Evolutionary conservation across 2,888 invertebrate species (phyloP), one percentile per base, ranked within the genome.

Genomic region (Scrobipalpa costella): DNA sequence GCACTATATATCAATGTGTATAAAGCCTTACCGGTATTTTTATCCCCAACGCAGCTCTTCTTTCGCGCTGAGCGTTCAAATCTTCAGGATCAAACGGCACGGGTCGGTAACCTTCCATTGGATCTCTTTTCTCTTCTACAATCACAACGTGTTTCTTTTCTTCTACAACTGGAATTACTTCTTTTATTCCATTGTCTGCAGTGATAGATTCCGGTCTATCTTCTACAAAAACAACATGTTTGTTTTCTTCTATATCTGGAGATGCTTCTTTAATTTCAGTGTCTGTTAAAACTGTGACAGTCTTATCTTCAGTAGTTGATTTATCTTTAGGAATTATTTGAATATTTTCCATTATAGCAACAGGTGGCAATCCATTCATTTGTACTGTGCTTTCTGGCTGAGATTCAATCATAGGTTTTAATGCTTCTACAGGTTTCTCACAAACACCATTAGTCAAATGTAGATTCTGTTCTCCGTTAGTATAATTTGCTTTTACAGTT

Each of bases 81-180:
- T 73, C 74, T 38, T 76, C 77, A 0, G 76, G 74, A 21, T 76
- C 70, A 40, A 78, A 78, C 13, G 71, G 68, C 0, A 78, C 73
- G 0, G 75, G 73, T 63, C 71, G 73, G 50, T 75, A 77, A 1
- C 76, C 75, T 11, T 69, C 67, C 61, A 78, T 64, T 0, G 72
- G 71, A 36, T 74, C 74, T 63, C 61, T 63, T 50, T 69, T 67
- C 36, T 68, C 69, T 62, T 72, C 71, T 52, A 60, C 62, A n/a
- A 49, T 57, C 40, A 47, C 60, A 44, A 55, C 63, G 40, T 11
- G 40, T 15, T 40, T 44, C 27, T 17, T 36, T 17, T n/a, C 62
- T 34, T 34, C 55, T 15, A 15, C 8, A 21, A 21, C 21, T 2
- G 21, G 13, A 1, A 5, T 13, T 21, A 21, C 21, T 11, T 21